Evolutionary conservation across 2,888 invertebrate species (phyloP), one percentile per base, ranked within the genome.

Genomic region (Harmothoe impar): DNA sequence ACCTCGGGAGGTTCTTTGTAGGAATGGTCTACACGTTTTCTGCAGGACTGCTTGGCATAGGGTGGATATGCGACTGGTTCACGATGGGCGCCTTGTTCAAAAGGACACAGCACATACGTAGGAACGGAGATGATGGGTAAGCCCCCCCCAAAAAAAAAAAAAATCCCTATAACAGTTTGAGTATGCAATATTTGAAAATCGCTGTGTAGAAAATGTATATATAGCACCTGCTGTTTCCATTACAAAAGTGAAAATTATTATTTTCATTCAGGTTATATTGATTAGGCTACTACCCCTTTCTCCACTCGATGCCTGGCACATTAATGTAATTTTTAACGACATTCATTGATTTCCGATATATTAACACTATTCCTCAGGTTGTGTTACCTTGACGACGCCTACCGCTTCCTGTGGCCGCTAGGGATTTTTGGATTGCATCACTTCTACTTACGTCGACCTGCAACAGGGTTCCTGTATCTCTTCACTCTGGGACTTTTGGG

Each of bases 11-110:
- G 31, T 90, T 54, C 88, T 52, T 88, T 23, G 33, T 56, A 15
- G 90, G 88, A 0, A 72, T 90, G 23, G 35, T 89, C 0, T 90
- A 90, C 72, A 90, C 90, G 20, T 89, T 86, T 43, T 88, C 90
- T 15, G 10, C 35, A 10, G 90, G 90, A 17, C 78, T 90, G n/a
- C 17, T 88, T 20, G 90, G 90, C 17, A 12, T 90, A 25, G 90
- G 90, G 1, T 90, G 86, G 90, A 52, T 90, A 0, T 54, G 20
- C 29, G 90, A 90, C 88, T 33, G 89, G 43, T 89, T 56, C 88
- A 52, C 33, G 29, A 72, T 88, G 88, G 17, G 33, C 23, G 15
- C 31, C 10, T 5, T 90, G 29, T 81, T 90, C 43, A 52, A 33
- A n/a, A 84, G 90, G 56, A 31, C 90, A 3, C 81, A 84, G 35